Evolutionary conservation across 37 sponge, comb jelly and placozoan genomes (phyloP).

Genomic region (Petrosia ficiformis): DNA sequence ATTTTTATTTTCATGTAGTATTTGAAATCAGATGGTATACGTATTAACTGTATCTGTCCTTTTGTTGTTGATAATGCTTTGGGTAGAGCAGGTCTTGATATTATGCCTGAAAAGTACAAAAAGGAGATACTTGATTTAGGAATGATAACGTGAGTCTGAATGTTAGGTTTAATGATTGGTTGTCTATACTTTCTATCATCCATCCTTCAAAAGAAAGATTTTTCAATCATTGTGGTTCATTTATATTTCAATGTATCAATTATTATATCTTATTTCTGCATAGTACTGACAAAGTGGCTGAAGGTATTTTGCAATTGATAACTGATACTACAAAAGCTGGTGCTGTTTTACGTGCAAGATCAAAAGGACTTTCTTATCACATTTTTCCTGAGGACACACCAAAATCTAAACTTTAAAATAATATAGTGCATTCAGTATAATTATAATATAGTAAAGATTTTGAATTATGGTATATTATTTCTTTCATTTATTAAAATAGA

Average conservation of each 20-base stretch:
- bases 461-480: too few species aligned
- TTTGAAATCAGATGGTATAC: conserved; percentile 18
- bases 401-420: conserved; percentile 3
- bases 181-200: background rate
- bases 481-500: too few species aligned
- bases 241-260: background rate
- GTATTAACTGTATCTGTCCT: conserved; percentile 77
- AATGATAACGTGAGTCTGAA: background rate
- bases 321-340: conserved; percentile 14
- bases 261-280: background rate
- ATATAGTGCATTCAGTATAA: background rate
- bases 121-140: background rate
- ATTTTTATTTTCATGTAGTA: background rate
- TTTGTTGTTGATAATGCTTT: background rate
- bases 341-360: background rate
- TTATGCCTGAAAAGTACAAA: background rate
- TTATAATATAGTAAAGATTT: background rate
- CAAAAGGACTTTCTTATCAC: conserved; percentile 14
- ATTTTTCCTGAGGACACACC: background rate
- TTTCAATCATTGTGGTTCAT: background rate
- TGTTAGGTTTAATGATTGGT: background rate
- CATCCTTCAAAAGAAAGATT: background rate
- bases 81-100: background rate
- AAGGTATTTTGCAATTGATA: conserved; percentile 5
- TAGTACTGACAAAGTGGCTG: conserved; percentile 25